phyloP scores from a whole-genome alignment of 2,888 invertebrate species.

The Acanthosepion esculentum region DNA sequence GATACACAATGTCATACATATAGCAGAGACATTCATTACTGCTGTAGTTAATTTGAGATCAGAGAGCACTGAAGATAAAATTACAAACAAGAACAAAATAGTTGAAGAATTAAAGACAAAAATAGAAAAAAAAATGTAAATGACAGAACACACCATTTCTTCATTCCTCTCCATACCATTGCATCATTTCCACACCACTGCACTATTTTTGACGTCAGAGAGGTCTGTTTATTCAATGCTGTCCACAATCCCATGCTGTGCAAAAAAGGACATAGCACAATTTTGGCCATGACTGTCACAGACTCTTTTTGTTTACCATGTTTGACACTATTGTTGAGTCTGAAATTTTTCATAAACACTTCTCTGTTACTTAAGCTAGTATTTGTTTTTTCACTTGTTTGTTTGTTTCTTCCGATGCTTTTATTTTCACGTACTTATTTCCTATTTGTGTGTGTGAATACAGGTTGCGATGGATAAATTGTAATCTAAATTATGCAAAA shows the following conservation, averaged over 20 bases:
- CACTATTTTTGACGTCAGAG: constrained; percentile 9
- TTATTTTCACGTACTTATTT: background rate
- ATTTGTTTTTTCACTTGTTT: constrained; percentile 12
- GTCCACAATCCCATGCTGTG: background rate
- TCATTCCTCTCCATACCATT: background rate
- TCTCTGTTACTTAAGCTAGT: background rate
- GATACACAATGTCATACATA: background rate
- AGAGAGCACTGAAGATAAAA: background rate
- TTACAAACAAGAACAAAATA: background rate
- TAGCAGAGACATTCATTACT: background rate
- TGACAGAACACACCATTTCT: background rate
- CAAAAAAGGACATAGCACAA: background rate
- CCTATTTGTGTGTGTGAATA: no score
- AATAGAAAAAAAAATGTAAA: background rate
- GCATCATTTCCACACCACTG: constrained; percentile 33
- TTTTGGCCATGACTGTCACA: background rate
- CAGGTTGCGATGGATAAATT: no score
- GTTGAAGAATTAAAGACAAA: background rate
- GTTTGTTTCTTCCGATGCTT: background rate
- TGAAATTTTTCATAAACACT: background rate
- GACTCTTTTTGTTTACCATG: background rate
- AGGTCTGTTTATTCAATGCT: constrained; percentile 13
- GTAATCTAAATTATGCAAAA: no score
- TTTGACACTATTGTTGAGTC: background rate
- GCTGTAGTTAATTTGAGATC: background rate